Evolutionary conservation across 2,797 vertebrate species (phyloP), one percentile per base, ranked within the genome.

Genomic region (Odontamblyopus lacepedii): DNA sequence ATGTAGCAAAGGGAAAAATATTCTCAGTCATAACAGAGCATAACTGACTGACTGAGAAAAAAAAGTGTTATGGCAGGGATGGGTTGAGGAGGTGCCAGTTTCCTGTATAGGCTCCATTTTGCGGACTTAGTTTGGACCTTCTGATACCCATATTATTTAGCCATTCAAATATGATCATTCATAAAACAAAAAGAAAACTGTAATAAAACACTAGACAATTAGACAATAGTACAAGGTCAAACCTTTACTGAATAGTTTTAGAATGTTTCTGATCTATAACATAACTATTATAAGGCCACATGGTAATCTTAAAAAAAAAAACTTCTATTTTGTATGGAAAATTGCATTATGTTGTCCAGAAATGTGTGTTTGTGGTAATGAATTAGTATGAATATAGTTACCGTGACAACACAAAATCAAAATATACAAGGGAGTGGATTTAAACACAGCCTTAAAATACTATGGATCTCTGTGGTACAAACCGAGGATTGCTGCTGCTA

Each of bases 401-500:
- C 7, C 6, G 6, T n/a, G 19, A 53, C 51, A 53, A 53, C 6
- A 7, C 18, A 7, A n/a, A 53, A 19, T 53, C 18, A 53, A 53
- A 15, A 48, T 48, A 48, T 48, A 57, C 29, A 18, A 30, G 59
- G 59, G 29, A 61, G 62, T 63, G 35, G n/a, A 41, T 63, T 63
- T 41, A 4, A 19, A 63, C 62, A 63, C 62, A 63, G 62, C 35
- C 8, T 63, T 48, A 26, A 67, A 73, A 63, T 59, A 63, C 63
- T 48, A 15, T 48, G 74, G 78, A 73, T 85, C 75, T 69, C 78
- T 27, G 71, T 81, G 75, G 76, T 62, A 23, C 67, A 77, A 61
- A 59, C 35, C 79, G 80, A 82, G 85, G 81, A 69, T 62, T 38
- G 32, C 77, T 75, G 64, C 79, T 79, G 76, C 75, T 81, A 75